A percentile compares a stretch with the other conserved stretches of the same genome.
Evolutionary conservation across 2,888 invertebrate genomes (phyloP).

Genomic region (Drosophila kanekoi): DNA sequence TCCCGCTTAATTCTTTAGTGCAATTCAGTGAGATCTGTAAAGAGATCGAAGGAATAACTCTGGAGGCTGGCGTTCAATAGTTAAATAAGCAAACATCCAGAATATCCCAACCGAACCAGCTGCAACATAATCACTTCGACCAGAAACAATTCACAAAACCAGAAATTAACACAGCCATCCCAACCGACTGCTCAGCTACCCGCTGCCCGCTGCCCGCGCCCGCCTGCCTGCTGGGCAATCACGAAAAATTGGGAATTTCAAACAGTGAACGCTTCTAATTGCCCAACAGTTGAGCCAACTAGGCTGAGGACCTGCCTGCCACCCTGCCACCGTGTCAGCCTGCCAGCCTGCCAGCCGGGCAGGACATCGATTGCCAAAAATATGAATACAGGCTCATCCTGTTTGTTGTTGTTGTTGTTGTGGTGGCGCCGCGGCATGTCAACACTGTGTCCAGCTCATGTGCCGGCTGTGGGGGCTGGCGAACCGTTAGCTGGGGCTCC

Average conservation of each 20-base stretch:
- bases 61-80: not conserved
- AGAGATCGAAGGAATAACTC: not conserved
- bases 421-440: constrained; percentile 58
- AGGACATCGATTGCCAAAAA: constrained; percentile 45
- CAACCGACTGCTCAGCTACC: constrained; percentile 1
- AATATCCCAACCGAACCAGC: constrained; percentile 10
- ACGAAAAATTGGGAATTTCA: constrained; percentile 66
- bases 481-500: constrained; percentile 8
- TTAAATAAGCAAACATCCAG: not conserved
- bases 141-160: constrained; percentile 32
- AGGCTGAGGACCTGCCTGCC: constrained; percentile 15
- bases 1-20: constrained; percentile 19
- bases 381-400: constrained; percentile 33
- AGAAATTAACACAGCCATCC: constrained; percentile 21
- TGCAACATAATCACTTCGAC: constrained; percentile 27
- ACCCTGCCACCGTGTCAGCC: constrained; percentile 2
- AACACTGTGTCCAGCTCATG: constrained; percentile 53
- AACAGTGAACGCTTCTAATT: constrained; percentile 66
- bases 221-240: constrained; percentile 56
- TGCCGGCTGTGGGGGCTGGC: constrained; percentile 4
- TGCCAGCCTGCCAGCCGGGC: constrained; percentile 6
- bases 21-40: constrained; percentile 34
- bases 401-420: constrained; percentile 16
- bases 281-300: constrained; percentile 45
- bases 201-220: constrained; percentile 15